Percentiles rank a stretch among this genome's conserved stretches.
Conservation (phyloP, 2,888 invertebrate species). For the Aphodius sticticus region DNA sequence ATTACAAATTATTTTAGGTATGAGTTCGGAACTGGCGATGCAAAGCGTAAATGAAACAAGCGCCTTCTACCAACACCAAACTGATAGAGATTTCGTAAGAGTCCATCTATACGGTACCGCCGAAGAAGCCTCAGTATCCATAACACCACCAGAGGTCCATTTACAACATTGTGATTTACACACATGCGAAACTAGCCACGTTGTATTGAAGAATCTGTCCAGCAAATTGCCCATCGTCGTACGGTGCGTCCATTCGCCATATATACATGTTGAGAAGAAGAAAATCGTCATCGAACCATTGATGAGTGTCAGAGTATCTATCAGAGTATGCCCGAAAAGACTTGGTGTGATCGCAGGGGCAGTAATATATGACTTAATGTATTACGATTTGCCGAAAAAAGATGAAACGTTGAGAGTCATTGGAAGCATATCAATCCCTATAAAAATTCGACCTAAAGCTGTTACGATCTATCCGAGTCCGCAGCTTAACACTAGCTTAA, state of each 20-base stretch:
- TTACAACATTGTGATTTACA: neutral
- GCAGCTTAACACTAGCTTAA: conserved; percentile 10
- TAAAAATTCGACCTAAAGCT: neutral
- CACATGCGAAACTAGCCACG: neutral
- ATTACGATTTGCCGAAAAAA: neutral
- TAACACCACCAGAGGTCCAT: neutral
- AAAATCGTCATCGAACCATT: neutral
- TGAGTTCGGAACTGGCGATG: neutral
- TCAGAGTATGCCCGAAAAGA: neutral
- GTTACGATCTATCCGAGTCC: conserved; percentile 12
- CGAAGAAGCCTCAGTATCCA: conserved; percentile 1
- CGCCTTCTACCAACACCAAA: neutral
- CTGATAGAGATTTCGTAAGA: neutral
- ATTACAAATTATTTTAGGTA: neutral
- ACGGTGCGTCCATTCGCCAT: neutral
- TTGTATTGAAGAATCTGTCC: conserved; percentile 12
- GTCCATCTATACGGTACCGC: conserved; percentile 18
- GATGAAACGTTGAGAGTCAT: conserved; percentile 8
- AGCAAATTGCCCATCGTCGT: conserved; percentile 12
- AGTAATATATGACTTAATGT: conserved; percentile 9
- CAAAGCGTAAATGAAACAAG: neutral
- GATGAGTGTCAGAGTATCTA: neutral
- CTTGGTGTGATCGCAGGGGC: neutral
- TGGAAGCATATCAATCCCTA: neutral
- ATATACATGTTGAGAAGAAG: neutral